Evolutionary conservation across 2,113 vertebrate genomes (phyloP), one percentile per base, ranked within the genome.

Genomic region (Oplegnathus fasciatus): DNA sequence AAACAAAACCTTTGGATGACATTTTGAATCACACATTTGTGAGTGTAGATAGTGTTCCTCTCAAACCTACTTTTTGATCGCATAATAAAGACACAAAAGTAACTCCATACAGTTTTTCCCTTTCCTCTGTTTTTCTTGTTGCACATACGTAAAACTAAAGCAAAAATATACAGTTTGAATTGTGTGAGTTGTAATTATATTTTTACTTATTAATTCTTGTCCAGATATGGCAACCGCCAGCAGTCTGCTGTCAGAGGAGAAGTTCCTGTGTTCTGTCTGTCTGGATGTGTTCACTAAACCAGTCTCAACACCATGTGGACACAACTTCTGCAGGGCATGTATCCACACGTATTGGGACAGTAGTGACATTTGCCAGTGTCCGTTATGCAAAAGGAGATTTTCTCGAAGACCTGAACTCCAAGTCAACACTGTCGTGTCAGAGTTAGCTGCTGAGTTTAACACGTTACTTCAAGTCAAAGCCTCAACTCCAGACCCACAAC

Each of bases 221-320:
- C 1, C 60, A 88, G 83, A 84, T 26, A 88, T 90, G 89, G 86
- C 86, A 0, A n/a, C 75, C 18, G 60, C 70, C n/a, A 82, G 68
- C 66, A 17, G 70, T 68, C 30, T 85, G 30, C 30, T 78, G 46
- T 82, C 73, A 75, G 73, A 83, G 54, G 87, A 89, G 6, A 75
- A 13, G 60, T 83, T 85, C 76, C 57, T 78, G 24, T 92, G 88
- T 28, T 78, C 86, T 14, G 18, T 88, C 9, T 88, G 88, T 34
- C 74, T 86, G 81, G 81, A 90, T 1, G 72, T 92, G 68, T 90
- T 90, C 10, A 88, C 48, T 17, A 3, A 87, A n/a, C 88, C 82
- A 8, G 85, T 90, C 14, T 55, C 88, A 24, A 87, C 71, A 0
- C 67, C 78, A 9, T 85, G 88, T 78, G 88, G 88, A 57, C 88